Base-by-base conservation (phyloP, 2,888 invertebrate genomes). In the Trichopoda pennipes region DNA sequence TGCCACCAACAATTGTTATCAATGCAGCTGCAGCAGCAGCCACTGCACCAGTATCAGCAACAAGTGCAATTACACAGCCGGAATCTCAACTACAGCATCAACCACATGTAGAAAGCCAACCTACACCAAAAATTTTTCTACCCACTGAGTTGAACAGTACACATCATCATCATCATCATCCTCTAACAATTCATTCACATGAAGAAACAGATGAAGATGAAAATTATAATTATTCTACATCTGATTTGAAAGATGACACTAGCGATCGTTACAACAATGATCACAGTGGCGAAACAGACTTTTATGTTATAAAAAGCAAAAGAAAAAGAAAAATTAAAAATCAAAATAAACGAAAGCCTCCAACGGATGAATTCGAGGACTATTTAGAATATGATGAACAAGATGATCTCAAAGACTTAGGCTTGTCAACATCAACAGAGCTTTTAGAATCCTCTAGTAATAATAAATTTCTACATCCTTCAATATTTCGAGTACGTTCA, bases 301-400 rank as follows among this genome's bases (percentile, higher is more conserved):
- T 88, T 68, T 90, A 86, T 85, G 85, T 90, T 3, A 79, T 90
- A 8, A 91, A 88, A 73, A 14, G 81, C 61, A 84, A 85, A 64
- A 80, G 85, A 19, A 85, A 79, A 66, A 73, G 66, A 35, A 81
- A 76, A n/a, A n/a, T n/a, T n/a, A n/a, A n/a, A 78, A 87, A 63
- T 64, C 86, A 84, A 44, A 86, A 86, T 69, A 86, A 87, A 47
- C 86, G 85, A 70, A 88, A 87, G 53, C 86, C 86, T 19, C 85
- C 86, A 53, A 47, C 86, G 38, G 81, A 87, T 69, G 85, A 87
- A 56, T 82, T 86, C 10, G 86, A 88, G 38, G 86, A 88, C 63
- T 87, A 86, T 63, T 84, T 86, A 23, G 86, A 88, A 21, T 68
- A 68, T 38, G 60, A 21, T 55, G 38, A 77, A 47, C 23, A 23